Evolutionary conservation across 2,797 vertebrate species (phyloP), one percentile per base, ranked within the genome.

Genomic region (Pachyuromys duprasi): DNA sequence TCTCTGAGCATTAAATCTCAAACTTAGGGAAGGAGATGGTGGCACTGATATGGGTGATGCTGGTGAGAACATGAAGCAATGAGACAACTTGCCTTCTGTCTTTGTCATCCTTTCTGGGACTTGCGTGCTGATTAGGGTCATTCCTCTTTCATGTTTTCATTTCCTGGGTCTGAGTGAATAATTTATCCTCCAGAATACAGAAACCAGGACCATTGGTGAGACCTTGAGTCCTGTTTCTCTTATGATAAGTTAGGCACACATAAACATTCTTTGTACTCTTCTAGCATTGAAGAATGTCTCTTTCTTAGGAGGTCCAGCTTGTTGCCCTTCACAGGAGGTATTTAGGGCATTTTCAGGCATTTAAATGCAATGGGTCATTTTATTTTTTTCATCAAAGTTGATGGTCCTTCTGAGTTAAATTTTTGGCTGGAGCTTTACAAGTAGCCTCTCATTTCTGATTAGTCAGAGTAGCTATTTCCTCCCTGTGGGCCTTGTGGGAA

Each of bases 1-100:
- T 93, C 78, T 80, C 39, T 91, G 57, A 55, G 83, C 42, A 70
- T 72, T 81, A 70, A 75, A 90, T 80, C 84, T 94, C 62, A 90
- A 69, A 78, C 31, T 62, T 55, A 45, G 5, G 31, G 67, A 75
- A 31, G 8, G 55, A 3, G 20, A 70, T 78, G 11, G 57, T n/a
- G 36, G 36, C 63, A 45, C 69, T 33, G 53, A 31, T 28, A 13
- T 49, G 67, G 76, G 80, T 53, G 7, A 45, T 63, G 55, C 22
- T 33, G 55, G 0, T 65, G 36, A 67, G 80, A 91, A 79, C 81
- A 20, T 42, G 45, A 88, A 74, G 45, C 55, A 81, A 22, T 0
- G 57, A 86, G 33, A 8, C 26, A 4, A 26, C 80, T 69, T 88
- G 69, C 4, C 63, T 70, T 86, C 63, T 36, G 13, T 63, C n/a